Conservation (phyloP, 1,140 invertebrate species). For the Scylla paramamosain region DNA sequence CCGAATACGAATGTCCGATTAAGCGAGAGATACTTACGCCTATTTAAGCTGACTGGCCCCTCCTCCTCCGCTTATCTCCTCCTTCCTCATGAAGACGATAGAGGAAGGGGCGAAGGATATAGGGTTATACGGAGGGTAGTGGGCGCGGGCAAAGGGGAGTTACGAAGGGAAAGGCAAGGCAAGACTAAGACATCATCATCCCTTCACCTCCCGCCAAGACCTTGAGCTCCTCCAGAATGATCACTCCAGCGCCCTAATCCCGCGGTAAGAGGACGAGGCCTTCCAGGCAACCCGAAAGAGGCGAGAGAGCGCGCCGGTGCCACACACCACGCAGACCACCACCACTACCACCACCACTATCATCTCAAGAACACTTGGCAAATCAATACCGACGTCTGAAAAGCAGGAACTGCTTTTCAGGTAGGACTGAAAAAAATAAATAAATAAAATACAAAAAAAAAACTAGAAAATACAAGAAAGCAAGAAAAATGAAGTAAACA, state of each 20-base stretch:
- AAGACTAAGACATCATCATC: constrained; percentile 22
- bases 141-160: background rate
- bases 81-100: background rate
- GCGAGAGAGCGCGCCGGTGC: background rate
- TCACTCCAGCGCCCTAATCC: background rate
- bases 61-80: constrained; percentile 6
- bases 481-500: no score
- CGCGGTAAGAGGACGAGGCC: background rate
- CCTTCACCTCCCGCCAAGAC: background rate
- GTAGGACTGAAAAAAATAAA: no score
- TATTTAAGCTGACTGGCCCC: constrained; percentile 45
- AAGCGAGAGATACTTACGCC: constrained; percentile 63
- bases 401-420: no score
- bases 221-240: background rate
- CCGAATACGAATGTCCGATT: constrained; percentile 67
- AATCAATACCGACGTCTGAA: no score
- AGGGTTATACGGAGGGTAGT: background rate
- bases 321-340: background rate
- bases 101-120: background rate
- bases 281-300: background rate
- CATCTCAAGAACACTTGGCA: no score
- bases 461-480: no score
- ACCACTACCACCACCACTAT: background rate
- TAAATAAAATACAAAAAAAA: no score
- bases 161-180: background rate